Evolutionary conservation across 2,113 vertebrate species (phyloP).

Genomic region (zebrafish (Danio rerio)): DNA sequence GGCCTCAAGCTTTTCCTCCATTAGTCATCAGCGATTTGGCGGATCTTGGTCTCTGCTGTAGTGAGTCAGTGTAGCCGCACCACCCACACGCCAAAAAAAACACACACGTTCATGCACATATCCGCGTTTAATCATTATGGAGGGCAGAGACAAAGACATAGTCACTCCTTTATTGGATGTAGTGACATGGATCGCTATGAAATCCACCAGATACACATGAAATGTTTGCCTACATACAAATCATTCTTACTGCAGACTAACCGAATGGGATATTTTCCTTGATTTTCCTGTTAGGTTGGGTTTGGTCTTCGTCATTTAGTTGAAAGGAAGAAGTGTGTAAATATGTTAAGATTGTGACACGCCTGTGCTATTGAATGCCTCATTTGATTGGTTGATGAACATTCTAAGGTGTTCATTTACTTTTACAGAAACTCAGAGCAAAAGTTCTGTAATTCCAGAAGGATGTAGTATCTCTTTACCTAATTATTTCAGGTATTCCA

Average conservation of each 20-base stretch:
- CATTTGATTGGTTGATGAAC: too few relatives aligned
- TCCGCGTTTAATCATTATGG: neutral
- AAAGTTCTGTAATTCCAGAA: too few relatives aligned
- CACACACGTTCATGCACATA: neutral
- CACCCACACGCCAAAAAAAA: constrained; percentile 10
- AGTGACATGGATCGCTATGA: neutral
- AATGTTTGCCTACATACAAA: constrained; percentile 2
- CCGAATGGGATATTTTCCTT: neutral
- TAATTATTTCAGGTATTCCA: too few relatives aligned
- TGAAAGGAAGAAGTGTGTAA: constrained; percentile 2
- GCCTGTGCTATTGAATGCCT: neutral
- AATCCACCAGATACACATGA: neutral
- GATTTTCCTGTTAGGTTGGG: constrained; percentile 29
- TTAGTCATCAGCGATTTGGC: constrained; percentile 52
- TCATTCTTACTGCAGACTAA: neutral
- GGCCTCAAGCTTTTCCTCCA: constrained; percentile 19
- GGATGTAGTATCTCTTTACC: too few relatives aligned
- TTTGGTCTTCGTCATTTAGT: neutral
- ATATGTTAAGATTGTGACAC: neutral
- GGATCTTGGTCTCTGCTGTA: constrained; percentile 2
- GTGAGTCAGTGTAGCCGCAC: constrained; percentile 37
- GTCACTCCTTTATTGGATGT: constrained; percentile 4
- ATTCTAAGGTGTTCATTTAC: too few relatives aligned
- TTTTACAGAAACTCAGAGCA: too few relatives aligned
- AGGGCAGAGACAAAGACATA: neutral